Base-by-base conservation (phyloP, 2,113 vertebrate genomes). In the Equus quagga region DNA sequence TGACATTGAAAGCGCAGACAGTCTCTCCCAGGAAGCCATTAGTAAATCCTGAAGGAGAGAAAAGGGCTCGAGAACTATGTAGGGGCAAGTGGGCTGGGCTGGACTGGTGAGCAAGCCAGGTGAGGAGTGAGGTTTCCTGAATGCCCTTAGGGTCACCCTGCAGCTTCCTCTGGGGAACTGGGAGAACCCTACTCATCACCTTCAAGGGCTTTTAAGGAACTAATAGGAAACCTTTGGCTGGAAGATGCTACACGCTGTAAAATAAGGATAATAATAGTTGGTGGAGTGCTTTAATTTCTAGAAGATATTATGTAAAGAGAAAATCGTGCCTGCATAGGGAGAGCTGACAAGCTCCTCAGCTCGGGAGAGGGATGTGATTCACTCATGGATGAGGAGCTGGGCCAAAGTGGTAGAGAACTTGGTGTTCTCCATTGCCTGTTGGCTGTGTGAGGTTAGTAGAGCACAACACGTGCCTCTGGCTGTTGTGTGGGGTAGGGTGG, bases 401-500 rank as follows among this genome's bases (percentile, higher is more conserved):
- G 65, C 65, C 12, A 58, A 19, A 58, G 21, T 1, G 44, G 54
- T 6, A 1, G 65, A 28, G 31, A 44, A 6, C 18, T 18, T 3
- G 18, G 12, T 14, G 36, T 33, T 49, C 58, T 62, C 65, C 1
- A n/a, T 24, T 15, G 51, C 21, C 36, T 33, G 26, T 17, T 9
- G 60, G n/a, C 41, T 62, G 10, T 5, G 62, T 46, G 33, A 4
- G 26, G 33, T 14, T 51, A 41, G 33, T 15, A 6, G 91, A 65
- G 33, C 18, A 41, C 56, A 31, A 1, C 0, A 3, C 24, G 0
- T 3, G 51, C 33, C 41, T 86, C 67, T 24, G 41, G 54, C 56
- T 95, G 1, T 24, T 24, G 26, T 14, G 7, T 51, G 6, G 12
- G 23, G 36, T 41, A 3, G 36, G 72, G 28, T 89, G 89, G 87